Evolutionary conservation across 2,113 vertebrate species (phyloP).

Genomic region (Crocuta crocuta): DNA sequence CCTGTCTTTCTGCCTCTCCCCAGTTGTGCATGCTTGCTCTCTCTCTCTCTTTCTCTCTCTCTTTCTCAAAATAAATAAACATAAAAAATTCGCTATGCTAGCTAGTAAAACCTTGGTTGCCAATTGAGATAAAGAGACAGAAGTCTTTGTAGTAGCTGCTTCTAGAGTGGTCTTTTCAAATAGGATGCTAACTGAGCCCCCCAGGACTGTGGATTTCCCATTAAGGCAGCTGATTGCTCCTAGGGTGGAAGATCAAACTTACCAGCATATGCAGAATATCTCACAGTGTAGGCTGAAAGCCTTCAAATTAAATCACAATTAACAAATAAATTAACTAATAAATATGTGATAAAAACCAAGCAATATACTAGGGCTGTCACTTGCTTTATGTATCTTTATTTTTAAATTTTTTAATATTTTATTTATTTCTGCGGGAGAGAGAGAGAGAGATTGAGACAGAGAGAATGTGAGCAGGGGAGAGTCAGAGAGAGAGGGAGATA

Average conservation of each 20-base stretch:
- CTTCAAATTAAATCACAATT: conserved; percentile 43
- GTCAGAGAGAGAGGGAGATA: no score
- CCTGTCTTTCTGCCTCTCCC: no score
- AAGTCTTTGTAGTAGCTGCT: neutral
- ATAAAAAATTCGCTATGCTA: conserved; percentile 15
- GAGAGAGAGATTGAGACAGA: no score
- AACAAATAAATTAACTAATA: conserved; percentile 37
- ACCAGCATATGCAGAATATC: neutral
- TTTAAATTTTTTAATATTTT: no score
- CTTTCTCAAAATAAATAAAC: no score
- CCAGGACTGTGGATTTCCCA: neutral
- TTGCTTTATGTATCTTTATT: conserved; percentile 35
- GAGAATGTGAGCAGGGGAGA: no score
- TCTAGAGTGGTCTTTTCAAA: neutral
- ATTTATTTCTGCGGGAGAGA: no score
- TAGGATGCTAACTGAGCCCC: neutral
- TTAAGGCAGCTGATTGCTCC: neutral
- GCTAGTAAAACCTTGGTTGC: conserved; percentile 20
- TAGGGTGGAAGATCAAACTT: neutral
- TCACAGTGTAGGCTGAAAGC: neutral
- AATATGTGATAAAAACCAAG: conserved; percentile 53
- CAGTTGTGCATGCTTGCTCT: no score
- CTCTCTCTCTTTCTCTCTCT: no score
- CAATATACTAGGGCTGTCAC: neutral
- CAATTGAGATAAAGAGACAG: neutral